These are phyloP conservation scores for Andrena minutula DNA, from an alignment of 2,888 invertebrate species.

Conservation along the genomic window DNA sequence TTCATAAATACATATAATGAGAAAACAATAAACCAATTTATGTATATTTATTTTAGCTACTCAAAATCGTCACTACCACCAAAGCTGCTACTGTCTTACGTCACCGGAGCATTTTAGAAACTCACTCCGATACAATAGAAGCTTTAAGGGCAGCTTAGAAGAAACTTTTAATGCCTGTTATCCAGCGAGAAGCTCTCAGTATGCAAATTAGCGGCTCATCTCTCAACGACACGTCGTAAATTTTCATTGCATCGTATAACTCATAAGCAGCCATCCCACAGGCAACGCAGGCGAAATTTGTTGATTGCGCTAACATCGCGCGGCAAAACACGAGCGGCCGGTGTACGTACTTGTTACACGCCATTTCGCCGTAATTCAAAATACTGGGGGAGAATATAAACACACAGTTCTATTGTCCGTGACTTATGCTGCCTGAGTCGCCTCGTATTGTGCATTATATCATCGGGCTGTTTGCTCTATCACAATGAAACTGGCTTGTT, in stretches of 20 bases:
- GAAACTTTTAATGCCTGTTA: background rate
- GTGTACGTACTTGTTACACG: conserved; percentile 56
- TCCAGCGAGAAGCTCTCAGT: background rate
- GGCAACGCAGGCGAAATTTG: conserved; percentile 26
- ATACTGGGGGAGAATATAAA: conserved; percentile 44
- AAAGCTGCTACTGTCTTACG: background rate
- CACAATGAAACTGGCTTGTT: conserved; percentile 46
- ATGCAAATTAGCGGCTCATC: conserved; percentile 6
- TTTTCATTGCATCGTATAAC: conserved; percentile 35
- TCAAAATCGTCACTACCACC: no score
- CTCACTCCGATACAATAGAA: background rate
- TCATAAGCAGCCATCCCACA: conserved; percentile 3
- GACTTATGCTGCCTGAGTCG: conserved; percentile 54
- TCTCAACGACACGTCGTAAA: conserved; percentile 37
- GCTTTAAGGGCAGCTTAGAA: background rate
- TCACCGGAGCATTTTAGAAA: background rate
- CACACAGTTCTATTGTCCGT: conserved; percentile 63
- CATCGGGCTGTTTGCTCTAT: conserved; percentile 56
- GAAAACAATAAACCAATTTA: no score
- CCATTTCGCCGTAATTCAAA: conserved; percentile 53
- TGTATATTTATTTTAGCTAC: no score
- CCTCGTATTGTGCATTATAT: conserved; percentile 55
- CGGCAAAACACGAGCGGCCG: conserved; percentile 36
- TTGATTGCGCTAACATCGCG: conserved; percentile 52
- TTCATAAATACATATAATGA: no score